Conservation (phyloP, 1,140 invertebrate genomes). For the Cylas formicarius region DNA sequence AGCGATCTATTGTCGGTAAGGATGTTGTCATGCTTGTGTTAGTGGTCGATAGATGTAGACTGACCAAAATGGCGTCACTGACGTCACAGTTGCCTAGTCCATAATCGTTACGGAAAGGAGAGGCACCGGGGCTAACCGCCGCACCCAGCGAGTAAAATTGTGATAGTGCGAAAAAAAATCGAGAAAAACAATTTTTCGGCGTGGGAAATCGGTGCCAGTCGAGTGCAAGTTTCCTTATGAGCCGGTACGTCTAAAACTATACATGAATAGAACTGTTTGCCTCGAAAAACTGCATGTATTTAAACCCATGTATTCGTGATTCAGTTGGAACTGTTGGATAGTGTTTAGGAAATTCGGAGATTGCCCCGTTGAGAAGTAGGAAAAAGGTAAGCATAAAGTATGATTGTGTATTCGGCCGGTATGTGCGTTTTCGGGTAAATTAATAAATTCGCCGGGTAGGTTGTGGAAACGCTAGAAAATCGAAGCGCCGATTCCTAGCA, state of each 20-base stretch:
- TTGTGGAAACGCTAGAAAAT: constrained; percentile 7
- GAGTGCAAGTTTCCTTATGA: constrained; percentile 23
- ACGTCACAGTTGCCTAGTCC: constrained; percentile 38
- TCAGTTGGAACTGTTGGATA: constrained; percentile 26
- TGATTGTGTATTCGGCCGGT: constrained; percentile 2
- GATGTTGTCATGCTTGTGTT: constrained; percentile 6
- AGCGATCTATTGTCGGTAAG: not conserved
- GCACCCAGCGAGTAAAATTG: constrained; percentile 24
- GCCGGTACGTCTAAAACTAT: constrained; percentile 21
- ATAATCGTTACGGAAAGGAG: constrained; percentile 38
- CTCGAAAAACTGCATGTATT: constrained; percentile 33
- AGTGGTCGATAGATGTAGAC: constrained; percentile 22
- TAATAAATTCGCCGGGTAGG: not conserved
- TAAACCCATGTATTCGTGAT: constrained; percentile 37
- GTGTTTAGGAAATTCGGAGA: constrained; percentile 13
- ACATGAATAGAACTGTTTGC: constrained; percentile 30
- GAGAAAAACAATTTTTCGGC: constrained; percentile 22
- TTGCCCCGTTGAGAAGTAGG: constrained; percentile 12
- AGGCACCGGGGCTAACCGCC: constrained; percentile 31
- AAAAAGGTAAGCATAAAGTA: constrained; percentile 18
- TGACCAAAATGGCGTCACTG: constrained; percentile 31
- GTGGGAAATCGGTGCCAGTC: constrained; percentile 24
- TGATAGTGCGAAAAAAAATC: constrained; percentile 18
- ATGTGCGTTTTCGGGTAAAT: not conserved
- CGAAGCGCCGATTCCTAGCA: constrained; percentile 27